A percentile compares a stretch with the other conserved stretches of the same genome.
These are phyloP conservation scores for Bombus affinis DNA, from an alignment of 1,140 invertebrate species.

Conservation along the genomic window DNA sequence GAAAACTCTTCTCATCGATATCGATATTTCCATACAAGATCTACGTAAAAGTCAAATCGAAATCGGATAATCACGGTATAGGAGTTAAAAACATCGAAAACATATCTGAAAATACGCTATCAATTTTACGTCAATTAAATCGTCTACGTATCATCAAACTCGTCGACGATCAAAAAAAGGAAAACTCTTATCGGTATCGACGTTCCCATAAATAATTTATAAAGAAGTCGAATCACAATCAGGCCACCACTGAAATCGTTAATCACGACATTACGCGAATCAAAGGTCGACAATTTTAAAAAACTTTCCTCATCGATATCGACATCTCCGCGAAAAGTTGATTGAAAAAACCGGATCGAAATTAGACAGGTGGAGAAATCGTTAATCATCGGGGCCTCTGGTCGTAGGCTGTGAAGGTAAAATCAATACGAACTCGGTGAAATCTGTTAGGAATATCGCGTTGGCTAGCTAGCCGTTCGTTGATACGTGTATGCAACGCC, in stretches of 20 bases:
- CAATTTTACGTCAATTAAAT: too few species aligned
- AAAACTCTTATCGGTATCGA: too few species aligned
- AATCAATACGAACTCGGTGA: constrained; percentile 11
- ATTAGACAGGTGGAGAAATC: not conserved
- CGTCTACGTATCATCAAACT: too few species aligned
- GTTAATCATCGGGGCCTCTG: not conserved
- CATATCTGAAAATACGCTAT: too few species aligned
- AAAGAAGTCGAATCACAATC: not conserved
- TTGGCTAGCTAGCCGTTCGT: not conserved
- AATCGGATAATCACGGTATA: too few species aligned
- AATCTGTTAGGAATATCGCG: constrained; percentile 22
- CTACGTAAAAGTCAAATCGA: too few species aligned
- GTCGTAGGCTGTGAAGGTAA: not conserved
- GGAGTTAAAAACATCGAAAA: too few species aligned
- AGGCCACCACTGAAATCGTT: not conserved
- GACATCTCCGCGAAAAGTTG: not conserved
- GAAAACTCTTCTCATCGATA: too few species aligned
- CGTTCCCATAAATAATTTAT: not conserved
- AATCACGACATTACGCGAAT: not conserved
- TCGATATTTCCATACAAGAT: too few species aligned
- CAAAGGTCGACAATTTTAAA: too few species aligned
- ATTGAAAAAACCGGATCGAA: not conserved
- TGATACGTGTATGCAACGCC: constrained; percentile 4
- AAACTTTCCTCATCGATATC: too few species aligned
- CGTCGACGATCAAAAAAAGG: too few species aligned